Percentiles rank a stretch among this genome's conserved stretches.
phyloP scores from a whole-genome alignment of 2,888 invertebrate species.

The Agonopterix subpropinquella region DNA sequence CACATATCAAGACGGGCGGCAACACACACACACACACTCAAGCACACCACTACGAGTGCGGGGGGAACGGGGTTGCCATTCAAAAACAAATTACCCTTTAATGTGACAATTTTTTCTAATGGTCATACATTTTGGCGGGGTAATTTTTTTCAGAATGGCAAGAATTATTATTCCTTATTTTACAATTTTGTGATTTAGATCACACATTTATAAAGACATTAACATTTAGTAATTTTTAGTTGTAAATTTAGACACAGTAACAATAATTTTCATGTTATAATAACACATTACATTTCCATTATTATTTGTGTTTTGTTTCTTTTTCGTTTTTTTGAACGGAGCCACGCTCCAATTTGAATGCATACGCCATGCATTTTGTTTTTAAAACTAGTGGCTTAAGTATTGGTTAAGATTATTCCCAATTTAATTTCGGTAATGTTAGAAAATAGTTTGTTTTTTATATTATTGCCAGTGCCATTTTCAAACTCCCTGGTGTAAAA shows the following conservation, averaged over 20 bases:
- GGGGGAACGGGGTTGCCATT: constrained; percentile 50
- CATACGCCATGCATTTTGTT: constrained; percentile 46
- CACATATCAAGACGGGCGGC: constrained; percentile 74
- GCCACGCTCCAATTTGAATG: constrained; percentile 38
- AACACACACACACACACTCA: constrained; percentile 58
- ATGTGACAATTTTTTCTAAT: background rate
- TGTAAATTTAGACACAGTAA: constrained; percentile 59
- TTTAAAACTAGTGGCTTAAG: constrained; percentile 45
- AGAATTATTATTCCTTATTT: constrained; percentile 62
- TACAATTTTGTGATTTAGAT: constrained; percentile 64
- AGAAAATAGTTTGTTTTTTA: constrained; percentile 35
- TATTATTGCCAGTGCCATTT: constrained; percentile 45
- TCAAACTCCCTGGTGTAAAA: constrained; percentile 34
- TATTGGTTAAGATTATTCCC: constrained; percentile 65
- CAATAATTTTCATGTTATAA: constrained; percentile 25
- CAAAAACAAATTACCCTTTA: constrained; percentile 26
- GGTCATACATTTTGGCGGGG: constrained; percentile 2
- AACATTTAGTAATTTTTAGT: constrained; percentile 60
- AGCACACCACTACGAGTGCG: constrained; percentile 57
- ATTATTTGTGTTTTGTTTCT: constrained; percentile 27
- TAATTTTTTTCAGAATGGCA: constrained; percentile 48
- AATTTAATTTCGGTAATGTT: constrained; percentile 53
- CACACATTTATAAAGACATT: constrained; percentile 72
- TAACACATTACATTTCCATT: constrained; percentile 64
- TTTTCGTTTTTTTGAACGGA: constrained; percentile 24